A percentile compares a stretch with the other conserved stretches of the same genome.
Evolutionary conservation across 1,140 invertebrate species (phyloP).

Genomic region (Drosophila tropicalis): DNA sequence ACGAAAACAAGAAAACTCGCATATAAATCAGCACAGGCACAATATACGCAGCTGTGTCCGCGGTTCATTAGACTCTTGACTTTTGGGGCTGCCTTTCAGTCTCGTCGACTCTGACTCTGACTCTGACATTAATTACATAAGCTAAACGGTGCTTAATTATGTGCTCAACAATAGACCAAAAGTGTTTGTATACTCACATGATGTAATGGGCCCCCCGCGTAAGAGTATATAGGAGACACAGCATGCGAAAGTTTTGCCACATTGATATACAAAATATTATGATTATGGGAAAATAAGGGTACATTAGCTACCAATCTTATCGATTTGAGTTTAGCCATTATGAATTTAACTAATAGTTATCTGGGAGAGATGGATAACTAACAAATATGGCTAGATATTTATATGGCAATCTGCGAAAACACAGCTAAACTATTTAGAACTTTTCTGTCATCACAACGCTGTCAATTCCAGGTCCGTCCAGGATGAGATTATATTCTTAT

Average conservation of each 20-base stretch:
- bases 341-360: too few relatives aligned
- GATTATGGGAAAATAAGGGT: not conserved
- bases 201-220: conserved; percentile 53
- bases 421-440: too few relatives aligned
- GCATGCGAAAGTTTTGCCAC: conserved; percentile 65
- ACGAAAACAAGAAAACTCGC: conserved; percentile 54
- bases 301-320: not conserved
- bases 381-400: too few relatives aligned
- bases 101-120: not conserved
- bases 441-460: too few relatives aligned
- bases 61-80: conserved; percentile 70
- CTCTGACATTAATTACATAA: conserved; percentile 74
- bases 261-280: conserved; percentile 19
- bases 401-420: too few relatives aligned
- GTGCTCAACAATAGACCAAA: conserved; percentile 75
- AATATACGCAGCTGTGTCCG: conserved; percentile 54
- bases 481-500: too few relatives aligned
- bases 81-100: conserved; percentile 55
- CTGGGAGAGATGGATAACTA: too few relatives aligned
- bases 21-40: conserved; percentile 68
- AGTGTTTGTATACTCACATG: conserved; percentile 61
- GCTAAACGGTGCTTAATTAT: conserved; percentile 79
- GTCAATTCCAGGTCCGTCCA: too few relatives aligned
- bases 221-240: conserved; percentile 4
- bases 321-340: too few relatives aligned